Base-by-base conservation (phyloP, 2,797 vertebrate genomes). In the Pempheris klunzingeri region DNA sequence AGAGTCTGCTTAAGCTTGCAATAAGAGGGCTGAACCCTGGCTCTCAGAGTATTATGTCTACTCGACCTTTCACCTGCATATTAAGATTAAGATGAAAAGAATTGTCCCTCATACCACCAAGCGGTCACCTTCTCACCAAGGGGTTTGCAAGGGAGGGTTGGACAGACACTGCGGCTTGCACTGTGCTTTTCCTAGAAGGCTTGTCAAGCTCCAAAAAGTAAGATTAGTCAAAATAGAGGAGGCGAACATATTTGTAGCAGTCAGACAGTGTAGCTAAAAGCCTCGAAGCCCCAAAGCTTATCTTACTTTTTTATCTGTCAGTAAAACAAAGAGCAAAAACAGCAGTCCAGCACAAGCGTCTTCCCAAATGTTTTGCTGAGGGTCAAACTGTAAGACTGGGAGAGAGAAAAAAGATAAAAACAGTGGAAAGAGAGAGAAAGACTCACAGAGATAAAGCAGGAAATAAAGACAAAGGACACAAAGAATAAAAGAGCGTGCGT, bases 51-150 rank as follows among this genome's bases (percentile, higher is more conserved):
- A 10, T 58, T 30, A 52, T 30, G 59, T 50, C n/a, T 62, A 52
- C 34, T 57, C 34, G 67, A 68, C 44, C 57, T 65, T 69, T 78
- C 62, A 77, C 72, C 79, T 75, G 44, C 24, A 24, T 32, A 4
- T n/a, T n/a, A n/a, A 47, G 55, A 54, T 43, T 69, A 46, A 67
- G 59, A 71, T 76, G 22, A 64, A 72, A 69, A 58, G n/a, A 7
- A 80, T 12, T 22, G 52, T 22, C 50, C 70, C 46, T 73, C 10
- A 32, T 30, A 54, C 1, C 34, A 26, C 22, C 0, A 49, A 61
- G 18, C 67, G 59, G 46, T 43, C 30, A 46, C 26, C 13, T 61
- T 63, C 34, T 44, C 8, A 11, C 11, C 22, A 1, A 65, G 20
- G 30, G n/a, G 14, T 47, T 74, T 52, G 32, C 26, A 7, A 57